phyloP scores from a whole-genome alignment of 2,113 vertebrate species.

The Percina caprodes region DNA sequence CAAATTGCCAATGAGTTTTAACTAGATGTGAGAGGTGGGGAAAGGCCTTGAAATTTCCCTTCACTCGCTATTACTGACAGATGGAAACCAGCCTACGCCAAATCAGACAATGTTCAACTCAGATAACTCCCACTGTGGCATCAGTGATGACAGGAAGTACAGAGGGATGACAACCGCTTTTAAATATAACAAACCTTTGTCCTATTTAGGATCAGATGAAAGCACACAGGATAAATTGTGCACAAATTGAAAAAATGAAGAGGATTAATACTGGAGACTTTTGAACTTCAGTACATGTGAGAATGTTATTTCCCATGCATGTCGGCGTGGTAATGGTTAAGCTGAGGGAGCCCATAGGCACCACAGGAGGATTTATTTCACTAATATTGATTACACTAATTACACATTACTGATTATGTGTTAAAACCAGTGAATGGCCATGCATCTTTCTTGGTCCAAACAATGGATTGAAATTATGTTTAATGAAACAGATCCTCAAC shows the following conservation, averaged over 20 bases:
- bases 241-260: constrained; percentile 30
- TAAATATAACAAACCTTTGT: constrained; percentile 66
- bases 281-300: constrained; percentile 19
- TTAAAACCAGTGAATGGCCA: constrained; percentile 47
- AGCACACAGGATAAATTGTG: constrained; percentile 28
- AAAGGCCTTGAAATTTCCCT: constrained; percentile 52
- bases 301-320: constrained; percentile 24
- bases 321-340: constrained; percentile 38
- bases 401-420: constrained; percentile 66
- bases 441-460: constrained; percentile 53
- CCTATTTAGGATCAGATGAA: constrained; percentile 64
- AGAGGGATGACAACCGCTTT: constrained; percentile 56
- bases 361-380: constrained; percentile 55
- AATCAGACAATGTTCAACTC: constrained; percentile 71
- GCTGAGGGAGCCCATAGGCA: constrained; percentile 17
- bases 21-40: constrained; percentile 33
- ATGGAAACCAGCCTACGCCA: constrained; percentile 71
- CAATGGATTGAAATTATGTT: constrained; percentile 46
- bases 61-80: constrained; percentile 69
- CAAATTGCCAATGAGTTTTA: constrained; percentile 55
- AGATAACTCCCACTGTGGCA: constrained; percentile 69
- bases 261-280: constrained; percentile 24
- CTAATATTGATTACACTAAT: constrained; percentile 72
- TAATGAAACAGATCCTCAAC: constrained; percentile 23
- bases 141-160: constrained; percentile 61